phyloP scores from a whole-genome alignment of 2,113 vertebrate species.

The Crotalus horridus region DNA sequence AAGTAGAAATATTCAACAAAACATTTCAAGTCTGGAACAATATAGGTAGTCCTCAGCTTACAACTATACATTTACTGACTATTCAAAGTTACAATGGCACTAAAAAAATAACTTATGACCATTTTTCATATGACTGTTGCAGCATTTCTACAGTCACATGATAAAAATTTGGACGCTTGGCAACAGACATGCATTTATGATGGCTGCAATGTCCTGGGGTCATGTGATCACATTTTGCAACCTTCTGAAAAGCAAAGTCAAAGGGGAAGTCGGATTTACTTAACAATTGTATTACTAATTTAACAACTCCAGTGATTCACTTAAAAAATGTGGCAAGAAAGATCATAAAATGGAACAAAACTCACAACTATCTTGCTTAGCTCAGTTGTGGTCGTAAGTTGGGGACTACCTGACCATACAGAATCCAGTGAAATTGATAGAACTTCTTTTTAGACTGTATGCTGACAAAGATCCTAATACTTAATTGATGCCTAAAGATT shows the following conservation, averaged over 20 bases:
- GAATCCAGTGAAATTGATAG: fast-evolving
- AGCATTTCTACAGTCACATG: no score
- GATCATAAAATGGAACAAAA: not conserved
- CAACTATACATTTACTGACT: not conserved
- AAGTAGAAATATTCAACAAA: constrained; percentile 1
- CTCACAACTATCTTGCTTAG: not conserved
- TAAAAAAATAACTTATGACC: not conserved
- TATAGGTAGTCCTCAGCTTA: not conserved
- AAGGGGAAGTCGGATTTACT: not conserved
- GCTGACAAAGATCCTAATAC: fast-evolving
- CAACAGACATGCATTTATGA: not conserved
- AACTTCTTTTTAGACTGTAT: not conserved
- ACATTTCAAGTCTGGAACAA: not conserved
- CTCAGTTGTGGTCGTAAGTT: not conserved
- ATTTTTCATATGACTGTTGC: not conserved
- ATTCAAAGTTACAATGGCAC: not conserved
- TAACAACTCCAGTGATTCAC: not conserved
- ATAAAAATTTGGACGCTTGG: not conserved
- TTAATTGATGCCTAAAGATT: not conserved
- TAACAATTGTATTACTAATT: not conserved
- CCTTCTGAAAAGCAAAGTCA: not conserved
- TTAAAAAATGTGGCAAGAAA: not conserved
- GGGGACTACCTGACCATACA: not conserved
- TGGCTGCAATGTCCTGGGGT: not conserved
- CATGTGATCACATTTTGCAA: not conserved